Conservation (phyloP, 2,113 vertebrate genomes). For the Lophius piscatorius region DNA sequence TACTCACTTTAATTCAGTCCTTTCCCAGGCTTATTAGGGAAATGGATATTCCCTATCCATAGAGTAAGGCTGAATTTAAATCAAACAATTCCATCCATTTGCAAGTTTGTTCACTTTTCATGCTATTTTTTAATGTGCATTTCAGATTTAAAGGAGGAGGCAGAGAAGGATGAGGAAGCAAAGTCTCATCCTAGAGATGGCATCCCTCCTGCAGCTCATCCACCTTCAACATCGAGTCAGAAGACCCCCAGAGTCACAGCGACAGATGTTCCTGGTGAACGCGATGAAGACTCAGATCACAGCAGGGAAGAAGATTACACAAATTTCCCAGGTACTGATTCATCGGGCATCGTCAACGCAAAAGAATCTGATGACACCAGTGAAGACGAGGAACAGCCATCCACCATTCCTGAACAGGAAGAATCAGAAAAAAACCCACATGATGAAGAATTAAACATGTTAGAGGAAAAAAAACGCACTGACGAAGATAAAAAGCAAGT, state of each 20-base stretch:
- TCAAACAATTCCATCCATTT: no score
- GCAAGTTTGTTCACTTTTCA: no score
- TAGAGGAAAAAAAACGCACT: neutral
- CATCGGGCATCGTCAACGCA: neutral
- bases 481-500: neutral
- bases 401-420: neutral
- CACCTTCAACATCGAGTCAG: neutral
- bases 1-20: no score
- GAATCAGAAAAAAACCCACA: conserved; percentile 5
- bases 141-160: neutral
- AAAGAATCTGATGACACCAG: neutral
- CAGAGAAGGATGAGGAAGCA: neutral
- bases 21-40: no score
- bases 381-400: neutral
- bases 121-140: neutral
- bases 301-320: neutral
- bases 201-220: neutral
- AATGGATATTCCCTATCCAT: no score
- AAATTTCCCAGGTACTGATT: neutral
- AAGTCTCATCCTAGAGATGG: neutral
- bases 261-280: neutral
- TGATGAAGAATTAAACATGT: neutral
- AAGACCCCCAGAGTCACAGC: no score
- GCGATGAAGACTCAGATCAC: neutral
- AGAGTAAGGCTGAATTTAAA: no score